Conservation (phyloP, 2,113 vertebrate species). For the Plectropomus leopardus region DNA sequence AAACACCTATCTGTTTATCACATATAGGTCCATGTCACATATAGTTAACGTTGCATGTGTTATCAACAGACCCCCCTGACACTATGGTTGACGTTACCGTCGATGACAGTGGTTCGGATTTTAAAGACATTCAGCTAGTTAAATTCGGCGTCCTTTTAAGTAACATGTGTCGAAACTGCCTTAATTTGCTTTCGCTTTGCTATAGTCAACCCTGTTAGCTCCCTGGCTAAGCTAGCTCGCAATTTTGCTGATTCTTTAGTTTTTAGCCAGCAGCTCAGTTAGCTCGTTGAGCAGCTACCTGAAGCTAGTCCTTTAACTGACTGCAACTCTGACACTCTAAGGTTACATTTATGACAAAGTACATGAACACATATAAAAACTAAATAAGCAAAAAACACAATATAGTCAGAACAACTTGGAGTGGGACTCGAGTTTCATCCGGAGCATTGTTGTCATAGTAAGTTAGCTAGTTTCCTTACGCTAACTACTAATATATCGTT, state of each 20-base stretch:
- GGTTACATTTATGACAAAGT: neutral
- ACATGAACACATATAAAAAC: no score
- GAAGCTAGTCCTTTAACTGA: no score
- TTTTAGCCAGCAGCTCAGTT: neutral
- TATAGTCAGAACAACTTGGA: neutral
- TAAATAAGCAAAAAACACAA: neutral
- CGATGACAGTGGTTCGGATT: neutral
- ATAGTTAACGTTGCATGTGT: neutral
- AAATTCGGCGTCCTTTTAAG: neutral
- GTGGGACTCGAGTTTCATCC: neutral
- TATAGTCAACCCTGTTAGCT: neutral
- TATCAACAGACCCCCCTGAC: neutral
- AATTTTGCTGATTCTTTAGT: constrained; percentile 16
- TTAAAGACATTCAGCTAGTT: neutral
- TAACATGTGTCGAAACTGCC: fast-evolving
- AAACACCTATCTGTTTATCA: neutral
- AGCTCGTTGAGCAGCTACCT: neutral
- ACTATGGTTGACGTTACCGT: no score
- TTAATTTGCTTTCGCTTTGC: no score
- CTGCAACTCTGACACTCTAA: neutral
- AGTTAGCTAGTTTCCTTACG: constrained; percentile 8
- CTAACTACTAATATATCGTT: neutral
- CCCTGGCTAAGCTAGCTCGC: neutral
- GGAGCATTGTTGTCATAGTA: constrained; percentile 19
- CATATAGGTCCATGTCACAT: no score